Conservation (phyloP, 2,888 invertebrate genomes). For the Amblyjoppa fuscipennis region DNA sequence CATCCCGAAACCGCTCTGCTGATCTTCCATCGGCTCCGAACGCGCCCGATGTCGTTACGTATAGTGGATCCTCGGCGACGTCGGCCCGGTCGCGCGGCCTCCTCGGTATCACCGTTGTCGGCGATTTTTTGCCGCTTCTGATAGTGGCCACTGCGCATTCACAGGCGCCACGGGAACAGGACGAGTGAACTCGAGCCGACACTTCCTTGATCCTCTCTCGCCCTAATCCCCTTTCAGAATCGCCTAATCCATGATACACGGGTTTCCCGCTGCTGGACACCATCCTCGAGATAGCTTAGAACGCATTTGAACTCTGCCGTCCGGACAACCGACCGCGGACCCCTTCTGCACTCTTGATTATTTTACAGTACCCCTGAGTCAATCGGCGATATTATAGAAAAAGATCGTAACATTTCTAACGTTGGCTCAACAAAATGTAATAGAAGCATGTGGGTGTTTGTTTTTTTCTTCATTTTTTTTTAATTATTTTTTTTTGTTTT, state of each 20-base stretch:
- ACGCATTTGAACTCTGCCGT: constrained; percentile 18
- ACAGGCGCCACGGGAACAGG: constrained; percentile 43
- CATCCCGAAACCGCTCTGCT: constrained; percentile 75
- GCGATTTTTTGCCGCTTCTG: neutral
- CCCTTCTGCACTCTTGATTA: constrained; percentile 47
- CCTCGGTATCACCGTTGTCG: neutral
- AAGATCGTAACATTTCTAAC: neutral
- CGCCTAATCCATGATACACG: constrained; percentile 73
- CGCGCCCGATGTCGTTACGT: neutral
- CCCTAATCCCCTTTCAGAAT: constrained; percentile 74
- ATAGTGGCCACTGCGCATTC: constrained; percentile 45
- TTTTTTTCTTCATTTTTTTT: neutral
- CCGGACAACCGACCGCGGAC: constrained; percentile 8
- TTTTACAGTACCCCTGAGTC: constrained; percentile 43
- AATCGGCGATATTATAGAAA: constrained; percentile 23
- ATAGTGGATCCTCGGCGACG: neutral
- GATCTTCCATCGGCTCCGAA: constrained; percentile 68
- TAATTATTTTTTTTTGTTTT: neutral
- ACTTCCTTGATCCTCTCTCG: constrained; percentile 73
- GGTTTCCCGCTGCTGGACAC: constrained; percentile 32
- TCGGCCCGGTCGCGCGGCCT: neutral
- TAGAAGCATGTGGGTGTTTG: neutral
- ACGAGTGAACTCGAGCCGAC: constrained; percentile 43
- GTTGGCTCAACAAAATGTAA: neutral
- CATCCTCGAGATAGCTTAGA: constrained; percentile 42